These are phyloP conservation scores for Glyptemys insculpta DNA, from an alignment of 2,797 vertebrate genomes.

Conservation along the genomic window DNA sequence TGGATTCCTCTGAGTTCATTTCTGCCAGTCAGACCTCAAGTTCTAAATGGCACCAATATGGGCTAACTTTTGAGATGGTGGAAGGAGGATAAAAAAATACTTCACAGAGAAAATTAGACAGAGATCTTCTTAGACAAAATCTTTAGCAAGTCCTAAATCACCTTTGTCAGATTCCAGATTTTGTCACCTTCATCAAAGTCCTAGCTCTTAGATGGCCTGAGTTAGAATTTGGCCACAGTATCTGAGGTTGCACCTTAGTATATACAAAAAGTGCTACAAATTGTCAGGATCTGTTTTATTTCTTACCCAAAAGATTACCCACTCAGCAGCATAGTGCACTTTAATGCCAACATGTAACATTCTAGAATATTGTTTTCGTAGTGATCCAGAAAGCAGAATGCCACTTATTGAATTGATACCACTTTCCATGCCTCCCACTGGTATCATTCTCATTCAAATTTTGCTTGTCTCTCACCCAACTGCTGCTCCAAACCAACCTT, in stretches of 20 bases:
- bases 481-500: background rate
- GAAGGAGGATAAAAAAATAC: background rate
- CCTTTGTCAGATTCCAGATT: background rate
- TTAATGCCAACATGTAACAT: background rate
- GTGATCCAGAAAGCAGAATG: background rate
- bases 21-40: background rate
- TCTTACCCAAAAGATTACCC: background rate
- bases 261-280: background rate
- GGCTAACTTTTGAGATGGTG: background rate
- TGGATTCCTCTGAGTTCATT: background rate
- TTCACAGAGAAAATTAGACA: background rate
- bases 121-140: background rate
- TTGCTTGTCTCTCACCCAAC: background rate
- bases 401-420: background rate
- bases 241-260: background rate
- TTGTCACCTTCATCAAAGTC: background rate
- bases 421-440: background rate
- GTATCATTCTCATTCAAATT: background rate
- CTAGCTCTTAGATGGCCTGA: background rate
- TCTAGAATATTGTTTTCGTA: background rate
- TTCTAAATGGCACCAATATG: background rate
- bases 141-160: background rate
- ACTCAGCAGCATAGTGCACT: background rate
- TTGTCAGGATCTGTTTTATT: background rate
- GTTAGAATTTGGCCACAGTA: background rate